A percentile compares a stretch with the other conserved stretches of the same genome.
Conservation (phyloP, 2,888 invertebrate genomes). For the Andrena camellia region DNA sequence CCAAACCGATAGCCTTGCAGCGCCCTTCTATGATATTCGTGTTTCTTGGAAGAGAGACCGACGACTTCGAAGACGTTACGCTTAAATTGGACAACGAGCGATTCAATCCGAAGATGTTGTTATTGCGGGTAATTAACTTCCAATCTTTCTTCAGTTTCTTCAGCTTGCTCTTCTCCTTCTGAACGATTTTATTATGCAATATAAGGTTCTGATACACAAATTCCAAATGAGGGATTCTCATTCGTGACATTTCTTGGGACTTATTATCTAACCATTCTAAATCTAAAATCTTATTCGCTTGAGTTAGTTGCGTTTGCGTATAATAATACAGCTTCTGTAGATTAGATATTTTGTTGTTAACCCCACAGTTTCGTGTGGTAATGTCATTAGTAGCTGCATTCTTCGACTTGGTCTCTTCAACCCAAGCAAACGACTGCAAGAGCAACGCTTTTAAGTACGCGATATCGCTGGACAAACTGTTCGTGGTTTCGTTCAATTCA, state of each 20-base stretch:
- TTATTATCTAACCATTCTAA: slow-evolving; percentile 89
- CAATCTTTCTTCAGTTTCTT: slow-evolving; percentile 75
- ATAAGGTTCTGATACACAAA: slow-evolving; percentile 92
- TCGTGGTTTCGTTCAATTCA: slow-evolving; percentile 88
- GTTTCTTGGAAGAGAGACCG: slow-evolving; percentile 54
- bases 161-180: slow-evolving; percentile 86
- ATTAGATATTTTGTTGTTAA: slow-evolving; percentile 89
- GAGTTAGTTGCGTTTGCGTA: slow-evolving; percentile 91
- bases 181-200: slow-evolving; percentile 90
- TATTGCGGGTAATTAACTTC: slow-evolving; percentile 71
- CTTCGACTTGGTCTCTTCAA: slow-evolving; percentile 87
- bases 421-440: slow-evolving; percentile 87
- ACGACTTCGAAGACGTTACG: slow-evolving; percentile 69
- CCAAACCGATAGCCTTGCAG: slow-evolving; percentile 79
- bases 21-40: slow-evolving; percentile 79
- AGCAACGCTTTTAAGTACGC: slow-evolving; percentile 86
- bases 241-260: slow-evolving; percentile 79
- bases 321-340: slow-evolving; percentile 90
- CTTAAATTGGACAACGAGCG: slow-evolving; percentile 77
- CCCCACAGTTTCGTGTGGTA: slow-evolving; percentile 87
- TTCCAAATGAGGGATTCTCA: slow-evolving; percentile 91
- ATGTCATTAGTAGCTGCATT: slow-evolving; percentile 81
- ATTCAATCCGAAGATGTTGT: slow-evolving; percentile 71
- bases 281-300: slow-evolving; percentile 91
- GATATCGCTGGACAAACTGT: slow-evolving; percentile 88